These are phyloP conservation scores for Aethes cnicana DNA, from an alignment of 2,888 invertebrate species.

Conservation along the genomic window DNA sequence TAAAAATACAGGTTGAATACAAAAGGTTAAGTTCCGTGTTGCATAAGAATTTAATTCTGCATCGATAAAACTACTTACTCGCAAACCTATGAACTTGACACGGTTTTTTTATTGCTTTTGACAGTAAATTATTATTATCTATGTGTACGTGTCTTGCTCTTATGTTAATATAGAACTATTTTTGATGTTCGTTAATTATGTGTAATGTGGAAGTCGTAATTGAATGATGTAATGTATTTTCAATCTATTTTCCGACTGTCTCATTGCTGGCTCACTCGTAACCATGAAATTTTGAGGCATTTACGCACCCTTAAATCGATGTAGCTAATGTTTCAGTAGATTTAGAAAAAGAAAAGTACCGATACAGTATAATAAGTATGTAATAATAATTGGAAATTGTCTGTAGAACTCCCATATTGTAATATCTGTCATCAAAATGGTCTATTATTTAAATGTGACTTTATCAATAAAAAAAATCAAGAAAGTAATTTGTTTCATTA, in stretches of 20 bases:
- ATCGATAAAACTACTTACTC: too few relatives aligned
- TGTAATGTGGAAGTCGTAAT: slow-evolving; percentile 74
- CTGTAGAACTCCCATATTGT: slow-evolving; percentile 73
- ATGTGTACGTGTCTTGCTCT: slow-evolving; percentile 69
- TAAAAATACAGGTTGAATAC: too few relatives aligned
- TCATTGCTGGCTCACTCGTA: slow-evolving; percentile 61
- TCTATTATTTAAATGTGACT: slow-evolving; percentile 82
- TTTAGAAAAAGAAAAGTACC: slow-evolving; percentile 76
- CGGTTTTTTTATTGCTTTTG: slow-evolving; percentile 60
- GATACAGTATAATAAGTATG: slow-evolving; percentile 77
- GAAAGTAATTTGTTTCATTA: slow-evolving; percentile 50
- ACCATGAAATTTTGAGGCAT: slow-evolving; percentile 75
- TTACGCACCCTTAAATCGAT: slow-evolving; percentile 74
- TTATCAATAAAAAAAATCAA: slow-evolving; percentile 80
- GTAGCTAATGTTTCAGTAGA: slow-evolving; percentile 73
- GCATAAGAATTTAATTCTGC: too few relatives aligned
- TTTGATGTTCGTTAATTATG: slow-evolving; percentile 66
- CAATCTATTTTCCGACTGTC: slow-evolving; percentile 67
- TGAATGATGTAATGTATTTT: slow-evolving; percentile 69
- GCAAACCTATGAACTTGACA: slow-evolving; percentile 30
- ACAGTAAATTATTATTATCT: slow-evolving; percentile 60
- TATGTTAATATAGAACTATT: slow-evolving; percentile 71
- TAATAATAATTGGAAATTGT: slow-evolving; percentile 68
- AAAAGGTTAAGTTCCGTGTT: too few relatives aligned
- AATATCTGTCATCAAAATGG: slow-evolving; percentile 78